Percentiles rank a stretch among this genome's conserved stretches.
These are phyloP conservation scores for Schrankia costaestrigalis DNA, from an alignment of 2,888 invertebrate species.

Conservation along the genomic window DNA sequence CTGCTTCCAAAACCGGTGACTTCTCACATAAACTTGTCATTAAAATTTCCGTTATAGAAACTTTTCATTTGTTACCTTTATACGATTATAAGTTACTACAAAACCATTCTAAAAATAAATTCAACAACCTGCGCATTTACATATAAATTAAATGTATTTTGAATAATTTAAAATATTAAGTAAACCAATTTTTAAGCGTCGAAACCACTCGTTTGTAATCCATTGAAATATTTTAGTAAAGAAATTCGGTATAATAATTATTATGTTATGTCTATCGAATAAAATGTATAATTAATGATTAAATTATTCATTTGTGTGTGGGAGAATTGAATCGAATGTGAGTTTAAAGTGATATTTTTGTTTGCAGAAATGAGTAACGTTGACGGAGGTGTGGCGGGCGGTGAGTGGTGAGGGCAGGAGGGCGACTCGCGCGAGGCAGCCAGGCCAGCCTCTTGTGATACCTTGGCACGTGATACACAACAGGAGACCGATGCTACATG, in stretches of 20 bases:
- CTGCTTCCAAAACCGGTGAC: too few relatives aligned
- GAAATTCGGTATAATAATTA: constrained; percentile 21
- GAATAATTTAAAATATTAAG: constrained; percentile 3
- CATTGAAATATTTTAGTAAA: constrained; percentile 20
- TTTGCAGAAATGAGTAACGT: constrained; percentile 72
- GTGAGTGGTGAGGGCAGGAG: constrained; percentile 14
- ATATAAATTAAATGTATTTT: constrained; percentile 5
- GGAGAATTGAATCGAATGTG: constrained; percentile 17
- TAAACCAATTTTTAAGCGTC: constrained; percentile 12
- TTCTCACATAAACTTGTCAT: not conserved
- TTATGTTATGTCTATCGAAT: constrained; percentile 19
- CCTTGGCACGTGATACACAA: constrained; percentile 54
- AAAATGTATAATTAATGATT: constrained; percentile 26
- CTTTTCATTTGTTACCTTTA: not conserved
- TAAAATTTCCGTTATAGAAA: not conserved
- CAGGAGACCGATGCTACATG: constrained; percentile 77
- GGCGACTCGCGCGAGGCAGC: constrained; percentile 26
- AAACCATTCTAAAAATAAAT: constrained; percentile 5
- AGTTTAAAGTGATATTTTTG: constrained; percentile 18
- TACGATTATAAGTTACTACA: not conserved
- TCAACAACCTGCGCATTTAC: constrained; percentile 1
- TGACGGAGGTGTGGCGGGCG: constrained; percentile 52
- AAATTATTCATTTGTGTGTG: constrained; percentile 24
- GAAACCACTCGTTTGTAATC: constrained; percentile 15
- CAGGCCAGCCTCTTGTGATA: constrained; percentile 30